Evolutionary conservation across 1,140 invertebrate genomes (phyloP).

Genomic region (Mizuhopecten yessoensis): DNA sequence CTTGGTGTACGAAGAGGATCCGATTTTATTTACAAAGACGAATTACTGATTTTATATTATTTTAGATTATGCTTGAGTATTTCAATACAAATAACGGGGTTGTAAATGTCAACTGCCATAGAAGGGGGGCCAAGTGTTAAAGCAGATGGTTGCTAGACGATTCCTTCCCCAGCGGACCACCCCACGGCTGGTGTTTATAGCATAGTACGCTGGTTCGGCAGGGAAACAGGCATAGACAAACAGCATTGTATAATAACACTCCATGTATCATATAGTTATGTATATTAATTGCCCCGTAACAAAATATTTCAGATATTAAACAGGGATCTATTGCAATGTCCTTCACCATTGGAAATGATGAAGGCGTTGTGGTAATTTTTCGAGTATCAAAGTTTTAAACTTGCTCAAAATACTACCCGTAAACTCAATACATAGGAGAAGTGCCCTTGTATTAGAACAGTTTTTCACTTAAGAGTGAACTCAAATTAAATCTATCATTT

Average conservation of each 20-base stretch:
- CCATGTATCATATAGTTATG: background rate
- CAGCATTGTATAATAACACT: background rate
- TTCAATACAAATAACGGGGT: constrained; percentile 23
- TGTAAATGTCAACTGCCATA: constrained; percentile 31
- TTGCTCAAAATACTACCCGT: no score
- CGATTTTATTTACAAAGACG: constrained; percentile 25
- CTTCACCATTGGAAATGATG: no score
- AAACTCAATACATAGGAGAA: no score
- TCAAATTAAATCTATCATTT: no score
- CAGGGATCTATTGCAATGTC: no score
- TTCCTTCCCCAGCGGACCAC: constrained; percentile 4
- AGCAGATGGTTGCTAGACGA: background rate
- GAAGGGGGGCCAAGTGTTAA: constrained; percentile 18
- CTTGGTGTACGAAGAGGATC: background rate
- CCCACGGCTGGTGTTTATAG: background rate
- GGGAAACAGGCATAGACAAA: background rate
- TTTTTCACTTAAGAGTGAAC: no score
- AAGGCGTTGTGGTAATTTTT: no score
- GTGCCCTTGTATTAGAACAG: no score
- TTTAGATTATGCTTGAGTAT: constrained; percentile 39
- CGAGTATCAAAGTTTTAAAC: no score
- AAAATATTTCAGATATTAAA: no score
- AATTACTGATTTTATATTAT: constrained; percentile 29
- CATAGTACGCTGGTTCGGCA: background rate
- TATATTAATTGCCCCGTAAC: no score